Percentiles rank a stretch among this genome's conserved stretches.
Evolutionary conservation across 2,888 invertebrate genomes (phyloP).

Genomic region (Drosophila mettleri): DNA sequence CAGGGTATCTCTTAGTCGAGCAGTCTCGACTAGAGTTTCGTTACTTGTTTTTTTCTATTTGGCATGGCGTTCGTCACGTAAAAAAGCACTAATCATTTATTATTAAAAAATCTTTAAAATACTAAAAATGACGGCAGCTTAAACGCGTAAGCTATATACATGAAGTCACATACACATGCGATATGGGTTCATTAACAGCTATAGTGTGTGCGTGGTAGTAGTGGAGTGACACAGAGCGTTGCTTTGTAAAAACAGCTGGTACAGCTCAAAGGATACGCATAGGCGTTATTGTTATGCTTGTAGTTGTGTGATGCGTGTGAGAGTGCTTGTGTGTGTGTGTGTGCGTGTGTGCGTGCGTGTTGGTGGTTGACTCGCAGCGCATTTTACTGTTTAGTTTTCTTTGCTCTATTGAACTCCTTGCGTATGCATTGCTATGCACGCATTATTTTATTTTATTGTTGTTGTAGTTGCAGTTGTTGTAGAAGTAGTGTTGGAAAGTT

Average conservation of each 20-base stretch:
- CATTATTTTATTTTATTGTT: no score
- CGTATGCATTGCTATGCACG: slow-evolving; percentile 73
- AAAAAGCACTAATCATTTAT: slow-evolving; percentile 63
- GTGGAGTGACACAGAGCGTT: slow-evolving; percentile 23
- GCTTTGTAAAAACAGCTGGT: slow-evolving; percentile 71
- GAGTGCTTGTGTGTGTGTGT: slow-evolving; percentile 24
- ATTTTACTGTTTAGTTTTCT: slow-evolving; percentile 50
- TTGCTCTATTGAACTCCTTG: slow-evolving; percentile 24
- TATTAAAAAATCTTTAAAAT: slow-evolving; percentile 35
- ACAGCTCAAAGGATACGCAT: slow-evolving; percentile 70
- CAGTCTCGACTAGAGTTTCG: no score
- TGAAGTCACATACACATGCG: slow-evolving; percentile 25
- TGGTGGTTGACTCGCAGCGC: slow-evolving; percentile 53
- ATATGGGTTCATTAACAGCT: slow-evolving; percentile 48
- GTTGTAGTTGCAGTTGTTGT: slow-evolving; percentile 24
- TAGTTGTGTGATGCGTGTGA: slow-evolving; percentile 29
- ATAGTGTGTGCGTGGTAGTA: slow-evolving; percentile 9
- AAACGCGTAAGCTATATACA: background rate
- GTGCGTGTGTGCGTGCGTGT: slow-evolving; percentile 18
- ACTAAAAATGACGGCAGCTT: slow-evolving; percentile 29
- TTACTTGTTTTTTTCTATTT: slow-evolving; percentile 60
- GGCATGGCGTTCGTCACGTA: slow-evolving; percentile 67
- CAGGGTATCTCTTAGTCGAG: no score
- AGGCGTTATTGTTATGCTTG: slow-evolving; percentile 35
- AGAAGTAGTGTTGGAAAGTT: slow-evolving; percentile 48